Evolutionary conservation across 2,113 vertebrate species (phyloP).

Genomic region (Epinephelus cyanopodus): DNA sequence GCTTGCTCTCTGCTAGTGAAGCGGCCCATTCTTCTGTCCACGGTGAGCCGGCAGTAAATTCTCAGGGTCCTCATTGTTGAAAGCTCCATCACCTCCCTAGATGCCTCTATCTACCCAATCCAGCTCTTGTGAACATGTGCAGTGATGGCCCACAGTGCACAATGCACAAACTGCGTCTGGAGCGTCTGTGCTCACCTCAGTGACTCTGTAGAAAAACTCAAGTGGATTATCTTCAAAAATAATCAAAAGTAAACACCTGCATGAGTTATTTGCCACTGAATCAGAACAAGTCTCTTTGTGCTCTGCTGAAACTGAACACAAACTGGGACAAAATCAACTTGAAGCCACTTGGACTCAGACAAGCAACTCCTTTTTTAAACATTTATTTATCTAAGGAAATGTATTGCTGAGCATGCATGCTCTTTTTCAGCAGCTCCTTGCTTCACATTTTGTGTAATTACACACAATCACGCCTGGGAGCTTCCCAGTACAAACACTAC

Average conservation of each 20-base stretch:
- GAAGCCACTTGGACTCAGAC: not conserved
- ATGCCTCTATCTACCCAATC: slow-evolving; percentile 53
- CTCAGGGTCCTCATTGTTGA: slow-evolving; percentile 58
- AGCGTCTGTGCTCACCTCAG: slow-evolving; percentile 15
- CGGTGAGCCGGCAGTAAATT: slow-evolving; percentile 54
- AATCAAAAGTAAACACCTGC: slow-evolving; percentile 62
- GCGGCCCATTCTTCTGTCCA: slow-evolving; percentile 64
- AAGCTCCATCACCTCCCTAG: slow-evolving; percentile 62
- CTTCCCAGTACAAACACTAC: slow-evolving; percentile 39
- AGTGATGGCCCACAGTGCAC: not conserved
- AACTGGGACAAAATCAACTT: slow-evolving; percentile 20
- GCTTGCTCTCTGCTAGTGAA: slow-evolving; percentile 53
- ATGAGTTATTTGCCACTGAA: slow-evolving; percentile 41
- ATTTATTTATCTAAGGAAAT: slow-evolving; percentile 30
- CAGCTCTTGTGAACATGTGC: slow-evolving; percentile 61
- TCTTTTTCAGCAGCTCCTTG: slow-evolving; percentile 25
- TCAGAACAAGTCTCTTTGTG: slow-evolving; percentile 48
- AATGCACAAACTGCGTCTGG: slow-evolving; percentile 2
- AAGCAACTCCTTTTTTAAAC: slow-evolving; percentile 23
- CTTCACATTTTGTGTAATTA: slow-evolving; percentile 42
- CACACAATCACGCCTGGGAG: slow-evolving; percentile 38
- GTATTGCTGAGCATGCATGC: slow-evolving; percentile 28
- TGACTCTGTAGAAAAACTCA: slow-evolving; percentile 9
- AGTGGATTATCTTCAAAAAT: slow-evolving; percentile 46
- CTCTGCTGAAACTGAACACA: slow-evolving; percentile 27